Base-by-base conservation (phyloP, 2,113 vertebrate species). In the Gallinago jamesoni region DNA sequence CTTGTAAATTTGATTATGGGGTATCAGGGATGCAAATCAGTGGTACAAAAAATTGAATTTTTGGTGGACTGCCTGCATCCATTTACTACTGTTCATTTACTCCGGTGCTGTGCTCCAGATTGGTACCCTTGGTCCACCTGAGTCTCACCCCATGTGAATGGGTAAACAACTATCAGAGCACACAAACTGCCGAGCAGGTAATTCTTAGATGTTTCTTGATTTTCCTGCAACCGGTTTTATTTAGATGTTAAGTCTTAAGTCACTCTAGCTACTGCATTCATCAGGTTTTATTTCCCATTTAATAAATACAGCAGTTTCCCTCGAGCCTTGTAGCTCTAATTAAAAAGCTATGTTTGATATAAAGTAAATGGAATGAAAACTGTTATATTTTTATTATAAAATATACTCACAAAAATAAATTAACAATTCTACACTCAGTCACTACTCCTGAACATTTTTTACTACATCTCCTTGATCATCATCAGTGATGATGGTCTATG, bases 231-330 rank as follows among this genome's bases (percentile, higher is more conserved):
- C 18, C 17, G 21, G 14, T 75, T 91, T 73, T 88, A 53, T 75
- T 95, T 74, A 70, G 84, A 50, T 47, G 28, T 35, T 56, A 70
- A 72, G 17, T 47, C 41, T 89, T 84, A 39, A 78, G 60, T 81
- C 47, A 37, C 43, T 72, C 52, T 39, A 68, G 52, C 64, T n/a
- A 12, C 56, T 31, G 8, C 48, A 11, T 82, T 82, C 66, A 20
- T 74, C 74, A 72, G 56, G 53, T 82, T 95, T 91, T 89, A 93
- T 67, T 87, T 91, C 82, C 57, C 48, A 52, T 89, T 89, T 75
- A 84, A 70, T 82, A 87, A 82, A 94, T 82, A 60, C 25, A 85
- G 74, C 48, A 68, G 39, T 35, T 91, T 94, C 90, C 87, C 88
- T 95, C 0, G 39, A 85, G 95, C 62, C 67, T 48, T 35, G 18